A percentile compares a stretch with the other conserved stretches of the same genome.
Conservation (phyloP, 2,888 invertebrate species). For the Caenorhabditis sinica region DNA sequence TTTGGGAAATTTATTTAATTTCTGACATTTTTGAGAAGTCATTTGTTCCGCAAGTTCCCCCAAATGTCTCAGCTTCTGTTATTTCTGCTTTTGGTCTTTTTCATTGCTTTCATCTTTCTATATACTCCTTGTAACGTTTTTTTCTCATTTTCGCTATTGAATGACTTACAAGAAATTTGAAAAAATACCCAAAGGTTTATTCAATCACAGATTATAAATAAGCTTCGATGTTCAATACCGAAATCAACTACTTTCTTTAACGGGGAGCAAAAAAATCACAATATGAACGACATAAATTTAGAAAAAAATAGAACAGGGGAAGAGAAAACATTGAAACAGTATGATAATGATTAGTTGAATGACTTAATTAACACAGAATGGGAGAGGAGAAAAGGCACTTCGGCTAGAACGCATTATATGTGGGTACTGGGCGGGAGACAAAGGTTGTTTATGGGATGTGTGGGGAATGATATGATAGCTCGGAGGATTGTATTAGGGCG, state of each 20-base stretch:
- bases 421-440: too few species aligned
- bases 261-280: neutral
- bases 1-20: too few species aligned
- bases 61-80: too few species aligned
- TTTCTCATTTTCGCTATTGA: too few species aligned
- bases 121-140: too few species aligned
- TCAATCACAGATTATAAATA: neutral
- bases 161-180: neutral
- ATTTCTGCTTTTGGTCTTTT: too few species aligned
- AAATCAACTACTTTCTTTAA: neutral
- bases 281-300: neutral
- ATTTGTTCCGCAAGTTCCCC: too few species aligned
- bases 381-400: conserved; percentile 16
- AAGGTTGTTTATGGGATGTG: too few species aligned
- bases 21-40: too few species aligned
- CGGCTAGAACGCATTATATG: neutral
- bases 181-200: neutral
- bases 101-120: too few species aligned
- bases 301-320: neutral
- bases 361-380: neutral
- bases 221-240: neutral
- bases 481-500: neutral
- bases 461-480: neutral
- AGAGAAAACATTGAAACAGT: neutral
- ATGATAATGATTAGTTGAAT: neutral